phyloP scores from a whole-genome alignment of 1,140 invertebrate genomes.

The Drosophila virilis region DNA sequence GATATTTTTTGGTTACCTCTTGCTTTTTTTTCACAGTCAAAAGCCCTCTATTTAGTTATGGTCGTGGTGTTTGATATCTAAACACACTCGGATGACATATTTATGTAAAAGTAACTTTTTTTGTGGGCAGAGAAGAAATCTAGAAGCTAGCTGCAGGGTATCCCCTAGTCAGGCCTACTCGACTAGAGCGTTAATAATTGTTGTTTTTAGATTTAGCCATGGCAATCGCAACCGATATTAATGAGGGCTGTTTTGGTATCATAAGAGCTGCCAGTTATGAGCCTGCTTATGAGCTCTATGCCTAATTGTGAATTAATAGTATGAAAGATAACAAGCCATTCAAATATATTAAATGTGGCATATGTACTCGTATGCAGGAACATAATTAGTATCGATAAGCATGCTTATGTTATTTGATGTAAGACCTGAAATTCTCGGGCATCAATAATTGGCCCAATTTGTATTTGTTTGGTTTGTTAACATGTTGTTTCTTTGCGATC shows the following conservation, averaged over 20 bases:
- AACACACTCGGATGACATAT: no score
- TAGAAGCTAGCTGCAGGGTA: no score
- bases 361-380: not conserved
- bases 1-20: no score
- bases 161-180: no score
- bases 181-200: not conserved
- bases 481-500: constrained; percentile 1
- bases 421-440: not conserved
- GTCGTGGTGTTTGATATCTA: no score
- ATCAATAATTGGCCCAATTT: not conserved
- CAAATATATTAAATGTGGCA: not conserved
- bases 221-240: constrained; percentile 34
- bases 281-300: constrained; percentile 10
- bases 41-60: no score
- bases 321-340: not conserved
- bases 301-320: constrained; percentile 25
- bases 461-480: constrained; percentile 2
- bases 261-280: constrained; percentile 22
- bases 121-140: no score
- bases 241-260: not conserved
- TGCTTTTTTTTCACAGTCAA: no score
- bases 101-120: no score
- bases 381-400: constrained; percentile 1
- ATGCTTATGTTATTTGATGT: not conserved
- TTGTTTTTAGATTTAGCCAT: constrained; percentile 9